Base-by-base conservation (phyloP, 2,888 invertebrate genomes). In the Furcula furcula region DNA sequence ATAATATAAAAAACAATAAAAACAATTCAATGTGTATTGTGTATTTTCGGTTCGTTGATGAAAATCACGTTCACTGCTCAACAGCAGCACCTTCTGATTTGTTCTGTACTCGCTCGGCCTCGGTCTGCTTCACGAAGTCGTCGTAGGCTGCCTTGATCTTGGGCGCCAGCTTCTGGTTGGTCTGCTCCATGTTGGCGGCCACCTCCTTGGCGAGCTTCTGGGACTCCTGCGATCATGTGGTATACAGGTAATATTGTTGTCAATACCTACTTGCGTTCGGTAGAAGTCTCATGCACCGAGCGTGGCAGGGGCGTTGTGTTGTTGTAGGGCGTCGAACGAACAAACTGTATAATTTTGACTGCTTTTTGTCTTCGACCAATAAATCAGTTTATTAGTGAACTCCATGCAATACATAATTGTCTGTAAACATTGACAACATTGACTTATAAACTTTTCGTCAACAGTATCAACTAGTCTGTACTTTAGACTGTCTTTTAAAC, bases 101-200 rank as follows among this genome's bases (percentile, higher is more conserved):
- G 72, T 76, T 72, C 65, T 76, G 76, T 22, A 82, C 65, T 11
- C 56, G 60, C 61, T 76, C 55, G 30, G 64, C 64, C 61, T 76
- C 55, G 30, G 64, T 64, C 22, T 75, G 65, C 65, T 76, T 75
- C 19, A 71, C 65, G 61, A 83, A 75, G 57, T 71, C 71, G 20
- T 80, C 73, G 71, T 73, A 80, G 0, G 80, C 84, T 20, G 55
- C 54, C 65, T 77, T 72, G 56, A 82, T 42, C 65, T 73, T 53
- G 9, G 81, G 80, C 22, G 70, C 76, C 41, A 83, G 57, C 58
- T 80, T 73, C 59, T 75, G 38, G 73, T 75, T 77, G 48, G 76
- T 62, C 53, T 71, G 45, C 38, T 78, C 77, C 38, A 70, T 5
- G 70, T 77, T 74, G 25, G 57, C 31, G 2, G 61, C 50, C 19